Evolutionary conservation across 2,797 vertebrate genomes (phyloP), one percentile per base, ranked within the genome.

Genomic region (Potorous gilbertii): DNA sequence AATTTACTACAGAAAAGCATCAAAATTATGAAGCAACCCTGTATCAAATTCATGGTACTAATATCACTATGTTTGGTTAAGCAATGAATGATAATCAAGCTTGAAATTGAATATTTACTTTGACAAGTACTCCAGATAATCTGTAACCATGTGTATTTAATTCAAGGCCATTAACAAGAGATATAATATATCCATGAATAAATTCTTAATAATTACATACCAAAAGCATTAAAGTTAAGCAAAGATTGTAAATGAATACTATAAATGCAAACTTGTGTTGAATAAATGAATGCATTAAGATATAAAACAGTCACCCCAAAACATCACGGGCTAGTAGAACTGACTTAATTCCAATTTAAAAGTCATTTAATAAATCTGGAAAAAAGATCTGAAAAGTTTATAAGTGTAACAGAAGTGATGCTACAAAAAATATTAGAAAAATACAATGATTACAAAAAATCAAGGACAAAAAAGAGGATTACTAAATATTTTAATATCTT

Each of bases 71-170:
- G 95, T 97, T 98, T 96, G 3, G 96, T 96, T 97, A 96, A 98
- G 97, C 96, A 96, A 98, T 98, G 97, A 98, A 98, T 96, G 97
- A 98, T 98, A 98, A 98, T 98, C 98, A 98, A 98, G 98, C 98
- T 98, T 98, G 98, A 98, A 98, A 98, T 98, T 98, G 97, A 97
- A 98, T 98, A 98, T 98, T 99, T 98, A 98, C 98, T 98, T 98
- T 98, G 98, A 98, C 98, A 98, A 98, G 97, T 98, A 98, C 94
- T 97, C 96, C 95, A 97, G 97, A 98, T 98, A 98, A 98, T 98
- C 97, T 98, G 95, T 95, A 98, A 97, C 96, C 96, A 97, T 98
- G 97, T 98, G 97, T 97, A 98, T 96, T 98, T 98, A 98, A 98
- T 98, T 96, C 89, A 97, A 98, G 96, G 92, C 95, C 81, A 96